phyloP scores from a whole-genome alignment of 2,797 vertebrate genomes.

The Halcyon badia region DNA sequence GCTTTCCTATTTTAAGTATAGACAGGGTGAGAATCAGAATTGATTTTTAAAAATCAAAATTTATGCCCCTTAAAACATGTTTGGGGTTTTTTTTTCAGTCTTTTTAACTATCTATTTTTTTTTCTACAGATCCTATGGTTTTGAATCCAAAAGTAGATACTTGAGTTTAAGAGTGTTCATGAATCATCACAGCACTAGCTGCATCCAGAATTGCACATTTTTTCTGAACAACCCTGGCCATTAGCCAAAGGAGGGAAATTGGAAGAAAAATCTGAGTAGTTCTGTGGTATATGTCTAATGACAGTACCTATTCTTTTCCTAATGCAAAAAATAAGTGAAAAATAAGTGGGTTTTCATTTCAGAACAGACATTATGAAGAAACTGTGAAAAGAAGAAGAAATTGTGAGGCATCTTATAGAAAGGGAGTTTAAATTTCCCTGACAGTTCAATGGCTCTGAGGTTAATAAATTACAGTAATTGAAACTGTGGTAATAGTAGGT shows the following conservation, averaged over 20 bases:
- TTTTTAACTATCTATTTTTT: background rate
- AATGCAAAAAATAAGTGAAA: background rate
- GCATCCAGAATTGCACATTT: background rate
- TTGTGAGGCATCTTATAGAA: background rate
- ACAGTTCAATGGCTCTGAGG: background rate
- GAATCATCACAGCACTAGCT: background rate
- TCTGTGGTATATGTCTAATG: background rate
- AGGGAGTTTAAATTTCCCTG: background rate
- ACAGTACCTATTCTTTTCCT: background rate
- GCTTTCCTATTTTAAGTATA: background rate
- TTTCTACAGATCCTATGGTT: background rate
- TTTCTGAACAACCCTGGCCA: background rate
- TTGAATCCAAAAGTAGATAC: background rate
- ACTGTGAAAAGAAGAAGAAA: background rate
- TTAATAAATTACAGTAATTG: background rate
- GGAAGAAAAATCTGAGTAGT: background rate
- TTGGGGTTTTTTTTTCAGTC: background rate
- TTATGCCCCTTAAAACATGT: rapidly evolving
- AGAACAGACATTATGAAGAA: background rate
- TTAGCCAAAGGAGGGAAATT: background rate
- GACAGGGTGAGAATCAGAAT: background rate
- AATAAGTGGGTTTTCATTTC: background rate
- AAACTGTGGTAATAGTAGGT: background rate
- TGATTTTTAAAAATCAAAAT: background rate
- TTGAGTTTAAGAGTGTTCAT: background rate